phyloP scores from a whole-genome alignment of 2,888 invertebrate species.

The Hartigia nigra region DNA sequence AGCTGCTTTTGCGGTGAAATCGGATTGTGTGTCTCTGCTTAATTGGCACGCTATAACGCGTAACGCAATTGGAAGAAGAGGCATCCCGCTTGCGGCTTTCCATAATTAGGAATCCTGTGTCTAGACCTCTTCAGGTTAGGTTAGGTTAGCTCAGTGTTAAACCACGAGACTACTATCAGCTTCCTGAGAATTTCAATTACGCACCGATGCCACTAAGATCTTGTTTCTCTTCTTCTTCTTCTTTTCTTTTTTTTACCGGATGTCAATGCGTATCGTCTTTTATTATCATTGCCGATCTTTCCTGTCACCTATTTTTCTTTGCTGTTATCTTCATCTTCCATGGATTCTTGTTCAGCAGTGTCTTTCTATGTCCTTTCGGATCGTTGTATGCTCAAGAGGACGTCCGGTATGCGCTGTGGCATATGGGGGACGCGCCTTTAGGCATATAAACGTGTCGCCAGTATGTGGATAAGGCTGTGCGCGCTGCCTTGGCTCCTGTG shows the following conservation, averaged over 20 bases:
- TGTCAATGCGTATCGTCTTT: neutral
- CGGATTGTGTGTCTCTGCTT: slow-evolving; percentile 19
- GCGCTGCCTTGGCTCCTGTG: neutral
- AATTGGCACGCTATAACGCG: slow-evolving; percentile 50
- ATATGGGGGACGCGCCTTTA: neutral
- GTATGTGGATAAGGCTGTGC: neutral
- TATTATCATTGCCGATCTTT: neutral
- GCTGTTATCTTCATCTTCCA: neutral
- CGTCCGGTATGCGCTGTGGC: neutral
- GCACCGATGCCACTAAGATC: neutral
- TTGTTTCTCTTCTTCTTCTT: neutral
- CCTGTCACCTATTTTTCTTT: neutral
- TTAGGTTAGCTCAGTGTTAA: neutral
- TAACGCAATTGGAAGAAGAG: slow-evolving; percentile 53
- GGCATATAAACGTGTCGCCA: neutral
- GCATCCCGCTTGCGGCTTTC: slow-evolving; percentile 36
- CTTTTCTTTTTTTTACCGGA: neutral
- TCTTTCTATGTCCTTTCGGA: neutral
- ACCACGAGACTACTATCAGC: slow-evolving; percentile 13
- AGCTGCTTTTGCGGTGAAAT: neutral
- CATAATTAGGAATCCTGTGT: slow-evolving; percentile 20
- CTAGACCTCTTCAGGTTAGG: neutral
- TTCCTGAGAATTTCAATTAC: neutral
- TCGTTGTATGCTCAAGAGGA: neutral
- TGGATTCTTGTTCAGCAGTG: neutral